Base-by-base conservation (phyloP, 2,113 vertebrate species). In the Macrotis lagotis region DNA sequence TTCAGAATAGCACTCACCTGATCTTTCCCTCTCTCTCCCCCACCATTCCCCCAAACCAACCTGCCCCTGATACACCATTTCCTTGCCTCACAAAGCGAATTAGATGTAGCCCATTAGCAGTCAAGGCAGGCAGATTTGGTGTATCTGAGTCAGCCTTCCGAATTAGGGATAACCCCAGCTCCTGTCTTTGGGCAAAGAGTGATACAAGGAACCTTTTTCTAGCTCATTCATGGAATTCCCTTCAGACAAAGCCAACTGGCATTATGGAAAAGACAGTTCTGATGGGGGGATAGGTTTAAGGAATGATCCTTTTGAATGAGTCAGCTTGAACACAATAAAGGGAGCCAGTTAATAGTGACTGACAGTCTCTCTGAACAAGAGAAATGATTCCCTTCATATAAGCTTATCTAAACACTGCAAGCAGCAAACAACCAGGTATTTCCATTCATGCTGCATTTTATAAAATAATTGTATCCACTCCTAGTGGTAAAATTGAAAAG, bases 1-100 rank as follows among this genome's bases (percentile, higher is more conserved):
- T 97, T 98, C 98, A 97, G 94, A 96, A 95, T 95, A 96, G 92
- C 1, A 95, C 96, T 97, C 95, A 96, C 93, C 96, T 91, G 95
- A 89, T 97, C 89, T 97, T 94, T 95, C 83, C 91, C 48, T 95
- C 26, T 50, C 89, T 95, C 94, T 95, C 95, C 94, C 94, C 94
- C 50, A 91, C 49, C 51, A 93, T 48, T 92, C 25, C 48, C 89
- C 1, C 28, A 31, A 90, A n/a, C 50, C 89, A 90, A n/a, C 49
- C 89, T 91, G 31, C 93, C 3, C 92, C 14, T 25, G 11, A 44
- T 44, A 44, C n/a, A n/a, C 66, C 66, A 44, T 83, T 83, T 94
- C n/a, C 28, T 19, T 83, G 52, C 94, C 22, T 91, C 48, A 83
- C n/a, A 93, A 55, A 83, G 88, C 53, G 90, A 90, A 88, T 89